phyloP scores from a whole-genome alignment of 2,888 invertebrate species.

The Julus scanicus region DNA sequence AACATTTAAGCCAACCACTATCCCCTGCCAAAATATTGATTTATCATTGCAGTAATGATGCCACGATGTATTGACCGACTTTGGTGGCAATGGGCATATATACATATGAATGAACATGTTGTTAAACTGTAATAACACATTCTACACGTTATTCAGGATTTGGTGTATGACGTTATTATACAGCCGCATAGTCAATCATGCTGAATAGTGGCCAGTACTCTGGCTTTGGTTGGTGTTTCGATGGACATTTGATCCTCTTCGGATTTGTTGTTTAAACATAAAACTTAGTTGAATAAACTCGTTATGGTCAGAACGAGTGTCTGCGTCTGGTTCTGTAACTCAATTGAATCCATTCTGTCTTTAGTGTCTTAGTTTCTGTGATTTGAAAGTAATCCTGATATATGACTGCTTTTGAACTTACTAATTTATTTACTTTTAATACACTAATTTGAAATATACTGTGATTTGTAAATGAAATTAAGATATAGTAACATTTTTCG shows the following conservation, averaged over 20 bases:
- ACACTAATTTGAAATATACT: no score
- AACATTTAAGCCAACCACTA: slow-evolving; percentile 31
- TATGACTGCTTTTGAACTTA: no score
- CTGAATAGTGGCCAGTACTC: background rate
- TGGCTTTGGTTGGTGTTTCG: background rate
- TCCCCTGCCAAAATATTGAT: slow-evolving; percentile 30
- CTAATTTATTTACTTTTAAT: no score
- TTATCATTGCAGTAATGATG: slow-evolving; percentile 45
- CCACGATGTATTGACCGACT: slow-evolving; percentile 8
- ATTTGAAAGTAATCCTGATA: no score
- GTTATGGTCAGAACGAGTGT: background rate
- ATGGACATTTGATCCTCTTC: background rate
- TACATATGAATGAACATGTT: background rate
- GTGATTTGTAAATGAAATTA: no score
- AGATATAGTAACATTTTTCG: no score
- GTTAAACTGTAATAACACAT: background rate
- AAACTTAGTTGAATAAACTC: slow-evolving; percentile 10
- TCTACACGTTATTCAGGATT: slow-evolving; percentile 24
- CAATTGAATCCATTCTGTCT: no score
- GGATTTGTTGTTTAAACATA: background rate
- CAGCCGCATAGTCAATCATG: slow-evolving; percentile 31
- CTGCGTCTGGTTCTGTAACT: background rate
- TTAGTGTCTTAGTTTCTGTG: no score
- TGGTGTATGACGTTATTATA: slow-evolving; percentile 8
- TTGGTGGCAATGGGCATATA: background rate